Evolutionary conservation across 2,797 vertebrate species (phyloP).

Genomic region (Aeoliscus strigatus): DNA sequence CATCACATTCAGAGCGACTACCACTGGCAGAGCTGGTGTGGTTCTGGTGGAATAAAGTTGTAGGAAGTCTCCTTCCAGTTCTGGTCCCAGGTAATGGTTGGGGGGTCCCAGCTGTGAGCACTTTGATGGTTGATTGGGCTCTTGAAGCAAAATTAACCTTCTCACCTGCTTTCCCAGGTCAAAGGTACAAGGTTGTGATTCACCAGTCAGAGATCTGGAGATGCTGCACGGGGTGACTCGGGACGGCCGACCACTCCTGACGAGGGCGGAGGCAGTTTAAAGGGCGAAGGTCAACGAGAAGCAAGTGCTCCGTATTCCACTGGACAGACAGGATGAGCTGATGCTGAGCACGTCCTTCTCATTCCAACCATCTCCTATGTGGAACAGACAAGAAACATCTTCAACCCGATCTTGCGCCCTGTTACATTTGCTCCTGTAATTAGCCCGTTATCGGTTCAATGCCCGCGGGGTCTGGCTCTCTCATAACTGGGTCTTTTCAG

Average conservation of each 20-base stretch:
- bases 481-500: no score
- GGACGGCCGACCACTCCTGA: conserved; percentile 41
- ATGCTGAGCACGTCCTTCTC: conserved; percentile 42
- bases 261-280: conserved; percentile 25
- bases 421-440: no score
- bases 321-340: conserved; percentile 34
- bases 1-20: conserved; percentile 10
- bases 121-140: conserved; percentile 71
- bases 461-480: no score
- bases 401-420: no score
- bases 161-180: conserved; percentile 44
- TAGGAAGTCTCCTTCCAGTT: conserved; percentile 29
- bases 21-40: conserved; percentile 15
- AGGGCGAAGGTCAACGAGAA: conserved; percentile 62
- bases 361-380: conserved; percentile 42
- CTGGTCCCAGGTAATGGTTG: conserved; percentile 41
- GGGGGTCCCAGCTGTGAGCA: conserved; percentile 59
- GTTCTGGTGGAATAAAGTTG: conserved; percentile 24
- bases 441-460: no score
- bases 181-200: conserved; percentile 52
- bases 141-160: conserved; percentile 58
- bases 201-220: conserved; percentile 29
- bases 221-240: conserved; percentile 49
- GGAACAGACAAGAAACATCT: conserved; percentile 20
- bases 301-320: conserved; percentile 65